These are phyloP conservation scores for Pandemis heparana DNA, from an alignment of 2,888 invertebrate genomes.

Conservation along the genomic window DNA sequence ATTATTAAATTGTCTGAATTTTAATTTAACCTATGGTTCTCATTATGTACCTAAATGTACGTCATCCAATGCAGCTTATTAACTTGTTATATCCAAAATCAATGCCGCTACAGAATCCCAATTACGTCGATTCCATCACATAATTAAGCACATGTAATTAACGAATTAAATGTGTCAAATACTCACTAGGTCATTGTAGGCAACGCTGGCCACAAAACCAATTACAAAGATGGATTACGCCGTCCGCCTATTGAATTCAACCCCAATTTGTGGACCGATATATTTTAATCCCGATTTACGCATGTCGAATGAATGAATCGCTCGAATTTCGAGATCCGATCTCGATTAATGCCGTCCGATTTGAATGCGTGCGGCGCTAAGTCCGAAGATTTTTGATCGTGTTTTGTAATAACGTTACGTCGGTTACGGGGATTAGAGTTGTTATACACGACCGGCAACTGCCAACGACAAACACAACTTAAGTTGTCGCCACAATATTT, in stretches of 20 bases:
- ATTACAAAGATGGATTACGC: constrained; percentile 79
- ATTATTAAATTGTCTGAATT: no score
- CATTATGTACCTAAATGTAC: not conserved
- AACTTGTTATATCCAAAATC: not conserved
- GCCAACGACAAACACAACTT: no score
- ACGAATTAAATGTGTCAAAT: constrained; percentile 55
- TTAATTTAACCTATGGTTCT: no score
- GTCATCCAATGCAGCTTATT: not conserved
- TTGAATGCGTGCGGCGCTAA: constrained; percentile 11
- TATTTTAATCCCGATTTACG: constrained; percentile 79
- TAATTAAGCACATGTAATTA: constrained; percentile 47
- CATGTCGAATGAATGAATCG: constrained; percentile 68
- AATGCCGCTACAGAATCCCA: not conserved
- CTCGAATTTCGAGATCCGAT: constrained; percentile 57
- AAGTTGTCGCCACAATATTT: no score
- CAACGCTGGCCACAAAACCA: constrained; percentile 66
- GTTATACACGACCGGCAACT: no score
- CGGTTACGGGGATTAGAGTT: not conserved
- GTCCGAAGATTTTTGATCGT: constrained; percentile 14
- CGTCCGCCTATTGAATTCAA: constrained; percentile 69
- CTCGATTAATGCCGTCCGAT: constrained; percentile 54
- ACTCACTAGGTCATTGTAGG: constrained; percentile 52
- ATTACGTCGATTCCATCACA: constrained; percentile 16
- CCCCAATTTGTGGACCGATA: constrained; percentile 76
- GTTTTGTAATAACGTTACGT: constrained; percentile 2